Conservation (phyloP, 2,888 invertebrate species). For the Alviniconcha strummeri region DNA sequence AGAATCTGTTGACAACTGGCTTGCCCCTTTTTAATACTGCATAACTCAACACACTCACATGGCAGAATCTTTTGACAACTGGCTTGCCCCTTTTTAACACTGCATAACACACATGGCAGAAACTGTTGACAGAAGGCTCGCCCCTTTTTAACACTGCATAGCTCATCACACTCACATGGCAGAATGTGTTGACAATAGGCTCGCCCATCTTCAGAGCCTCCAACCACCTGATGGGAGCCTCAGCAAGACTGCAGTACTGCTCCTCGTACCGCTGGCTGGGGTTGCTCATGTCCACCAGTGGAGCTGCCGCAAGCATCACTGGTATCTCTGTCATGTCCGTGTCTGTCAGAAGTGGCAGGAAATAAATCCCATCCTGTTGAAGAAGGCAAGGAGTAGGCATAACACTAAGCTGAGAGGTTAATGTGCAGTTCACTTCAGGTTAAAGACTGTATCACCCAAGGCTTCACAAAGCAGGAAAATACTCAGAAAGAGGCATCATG, state of each 20-base stretch:
- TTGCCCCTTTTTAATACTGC: too few species aligned
- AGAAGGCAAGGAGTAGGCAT: neutral
- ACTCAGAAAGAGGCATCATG: too few species aligned
- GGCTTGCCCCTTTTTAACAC: too few species aligned
- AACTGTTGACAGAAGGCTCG: neutral
- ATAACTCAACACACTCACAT: too few species aligned
- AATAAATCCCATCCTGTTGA: slow-evolving; percentile 22
- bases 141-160: too few species aligned
- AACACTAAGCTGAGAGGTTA: too few species aligned
- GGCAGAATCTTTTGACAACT: too few species aligned
- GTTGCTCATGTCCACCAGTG: slow-evolving; percentile 28
- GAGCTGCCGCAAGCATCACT: slow-evolving; percentile 4
- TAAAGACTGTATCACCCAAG: too few species aligned
- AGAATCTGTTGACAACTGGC: too few species aligned
- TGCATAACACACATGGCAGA: neutral
- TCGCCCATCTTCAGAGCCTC: neutral
- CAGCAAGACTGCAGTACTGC: neutral
- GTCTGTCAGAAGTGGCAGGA: slow-evolving; percentile 21
- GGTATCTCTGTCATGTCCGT: slow-evolving; percentile 12
- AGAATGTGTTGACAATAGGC: neutral
- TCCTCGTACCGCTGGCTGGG: neutral
- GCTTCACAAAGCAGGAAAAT: too few species aligned
- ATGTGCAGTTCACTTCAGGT: too few species aligned
- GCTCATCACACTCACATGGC: neutral
- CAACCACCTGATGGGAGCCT: slow-evolving; percentile 6